Conservation (phyloP, 1,140 invertebrate species). For the Brachionus koreanus region DNA sequence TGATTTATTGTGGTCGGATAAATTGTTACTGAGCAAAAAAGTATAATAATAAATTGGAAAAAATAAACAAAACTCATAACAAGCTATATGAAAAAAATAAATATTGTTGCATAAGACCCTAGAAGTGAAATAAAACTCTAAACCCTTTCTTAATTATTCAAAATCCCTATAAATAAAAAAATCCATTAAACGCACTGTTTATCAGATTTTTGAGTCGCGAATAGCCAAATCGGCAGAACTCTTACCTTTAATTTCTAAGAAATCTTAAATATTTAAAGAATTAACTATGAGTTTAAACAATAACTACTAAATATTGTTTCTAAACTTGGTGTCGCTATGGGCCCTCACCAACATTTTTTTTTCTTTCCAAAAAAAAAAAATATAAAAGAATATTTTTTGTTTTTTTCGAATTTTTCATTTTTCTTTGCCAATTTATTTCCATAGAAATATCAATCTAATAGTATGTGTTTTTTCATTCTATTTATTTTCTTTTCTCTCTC, state of each 20-base stretch:
- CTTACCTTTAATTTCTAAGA: constrained; percentile 7
- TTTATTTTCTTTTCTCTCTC: background rate
- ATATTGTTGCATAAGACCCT: background rate
- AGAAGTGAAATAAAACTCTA: background rate
- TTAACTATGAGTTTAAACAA: background rate
- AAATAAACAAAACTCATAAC: background rate
- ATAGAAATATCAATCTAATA: constrained; percentile 34
- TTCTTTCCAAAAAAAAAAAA: too few species aligned
- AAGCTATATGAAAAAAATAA: background rate
- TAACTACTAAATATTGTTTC: background rate
- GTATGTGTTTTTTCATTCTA: constrained; percentile 5
- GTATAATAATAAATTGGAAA: background rate
- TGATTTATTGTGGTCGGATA: background rate
- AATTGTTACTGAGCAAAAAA: background rate
- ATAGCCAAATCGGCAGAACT: background rate
- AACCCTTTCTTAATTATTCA: background rate
- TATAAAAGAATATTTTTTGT: background rate
- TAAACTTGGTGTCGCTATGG: background rate
- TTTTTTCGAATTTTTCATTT: background rate
- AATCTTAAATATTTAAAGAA: constrained; percentile 11
- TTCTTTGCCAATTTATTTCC: constrained; percentile 31
- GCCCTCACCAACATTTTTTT: background rate
- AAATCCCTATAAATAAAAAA: background rate
- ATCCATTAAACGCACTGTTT: background rate
- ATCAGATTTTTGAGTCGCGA: background rate